phyloP scores from a whole-genome alignment of 2,797 vertebrate species.

The Anguilla marmorata region DNA sequence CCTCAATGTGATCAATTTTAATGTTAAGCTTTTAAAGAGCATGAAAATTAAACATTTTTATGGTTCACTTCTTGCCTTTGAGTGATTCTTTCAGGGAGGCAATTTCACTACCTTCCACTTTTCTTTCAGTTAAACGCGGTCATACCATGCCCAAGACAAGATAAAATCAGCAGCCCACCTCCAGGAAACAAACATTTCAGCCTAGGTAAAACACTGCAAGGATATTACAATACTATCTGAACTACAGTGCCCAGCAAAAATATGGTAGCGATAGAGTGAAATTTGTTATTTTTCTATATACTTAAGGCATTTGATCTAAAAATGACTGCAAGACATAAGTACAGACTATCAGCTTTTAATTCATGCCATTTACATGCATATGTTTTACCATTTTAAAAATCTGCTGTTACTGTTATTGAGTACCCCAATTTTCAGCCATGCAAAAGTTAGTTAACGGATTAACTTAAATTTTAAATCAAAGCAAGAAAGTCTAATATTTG shows the following conservation, averaged over 20 bases:
- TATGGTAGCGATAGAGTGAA: too few species aligned
- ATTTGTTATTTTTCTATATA: too few species aligned
- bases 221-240: not conserved
- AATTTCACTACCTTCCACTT: not conserved
- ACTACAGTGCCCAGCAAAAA: too few species aligned
- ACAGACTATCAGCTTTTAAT: too few species aligned
- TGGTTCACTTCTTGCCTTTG: slow-evolving; percentile 4
- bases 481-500: not conserved
- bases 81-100: not conserved
- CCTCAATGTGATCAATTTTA: not conserved
- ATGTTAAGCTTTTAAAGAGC: not conserved
- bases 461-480: not conserved
- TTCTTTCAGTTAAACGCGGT: not conserved
- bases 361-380: too few species aligned
- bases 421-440: too few species aligned
- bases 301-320: too few species aligned
- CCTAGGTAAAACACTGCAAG: not conserved
- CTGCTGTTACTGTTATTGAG: too few species aligned
- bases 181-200: not conserved
- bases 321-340: too few species aligned
- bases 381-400: too few species aligned
- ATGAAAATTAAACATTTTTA: not conserved
- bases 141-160: not conserved
- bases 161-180: not conserved
- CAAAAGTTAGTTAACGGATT: too few species aligned